A percentile compares a stretch with the other conserved stretches of the same genome.
Conservation (phyloP, 2,797 vertebrate species). For the Sebastes kiyomatsui region DNA sequence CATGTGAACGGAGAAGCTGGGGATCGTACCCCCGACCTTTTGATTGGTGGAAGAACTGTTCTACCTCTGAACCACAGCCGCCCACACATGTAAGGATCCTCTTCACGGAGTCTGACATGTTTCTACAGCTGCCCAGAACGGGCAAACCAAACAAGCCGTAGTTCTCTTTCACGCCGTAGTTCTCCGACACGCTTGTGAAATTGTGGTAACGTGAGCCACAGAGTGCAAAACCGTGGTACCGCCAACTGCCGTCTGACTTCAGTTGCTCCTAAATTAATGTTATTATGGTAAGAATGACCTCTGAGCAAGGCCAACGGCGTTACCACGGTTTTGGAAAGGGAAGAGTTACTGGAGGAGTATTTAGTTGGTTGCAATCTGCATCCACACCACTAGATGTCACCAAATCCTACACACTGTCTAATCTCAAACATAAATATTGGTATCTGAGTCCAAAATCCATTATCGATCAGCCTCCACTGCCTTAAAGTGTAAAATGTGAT, state of each 20-base stretch:
- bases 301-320: too few species aligned
- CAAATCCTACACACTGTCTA: background rate
- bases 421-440: background rate
- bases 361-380: background rate
- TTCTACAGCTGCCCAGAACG: too few species aligned
- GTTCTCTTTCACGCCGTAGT: background rate
- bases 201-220: background rate
- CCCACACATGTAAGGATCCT: too few species aligned
- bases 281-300: background rate
- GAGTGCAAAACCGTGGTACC: background rate
- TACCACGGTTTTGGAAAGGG: too few species aligned
- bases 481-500: background rate
- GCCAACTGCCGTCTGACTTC: background rate
- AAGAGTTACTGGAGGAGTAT: too few species aligned
- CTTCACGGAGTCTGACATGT: too few species aligned
- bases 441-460: background rate
- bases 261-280: background rate
- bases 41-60: too few species aligned
- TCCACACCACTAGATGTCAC: background rate
- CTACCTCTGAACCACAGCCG: too few species aligned
- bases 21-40: too few species aligned
- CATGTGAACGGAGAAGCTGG: too few species aligned
- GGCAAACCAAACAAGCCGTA: too few species aligned
- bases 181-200: background rate
- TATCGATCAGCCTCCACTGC: background rate